These are phyloP conservation scores for Stomatorhinus walkeri DNA, from an alignment of 2,797 vertebrate genomes.

Conservation along the genomic window DNA sequence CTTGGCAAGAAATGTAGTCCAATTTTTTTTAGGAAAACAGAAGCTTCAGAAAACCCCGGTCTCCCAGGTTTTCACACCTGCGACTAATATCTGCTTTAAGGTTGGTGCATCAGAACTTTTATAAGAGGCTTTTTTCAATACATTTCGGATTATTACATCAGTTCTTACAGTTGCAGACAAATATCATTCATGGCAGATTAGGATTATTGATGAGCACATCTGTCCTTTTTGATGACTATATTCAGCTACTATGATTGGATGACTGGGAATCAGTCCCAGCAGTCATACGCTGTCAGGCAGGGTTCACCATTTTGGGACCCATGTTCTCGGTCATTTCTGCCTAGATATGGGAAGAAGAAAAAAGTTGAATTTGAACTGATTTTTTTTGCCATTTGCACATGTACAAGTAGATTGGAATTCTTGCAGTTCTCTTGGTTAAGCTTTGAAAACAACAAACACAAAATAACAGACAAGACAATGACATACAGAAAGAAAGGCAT, in stretches of 20 bases:
- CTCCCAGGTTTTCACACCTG: not conserved
- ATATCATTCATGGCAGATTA: not conserved
- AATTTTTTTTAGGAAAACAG: not conserved
- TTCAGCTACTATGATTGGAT: not conserved
- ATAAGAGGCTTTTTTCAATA: not conserved
- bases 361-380: not conserved
- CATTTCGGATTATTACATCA: conserved; percentile 8
- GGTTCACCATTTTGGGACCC: not conserved
- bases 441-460: not conserved
- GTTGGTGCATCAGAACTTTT: not conserved
- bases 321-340: not conserved
- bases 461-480: not conserved
- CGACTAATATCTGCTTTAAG: not conserved
- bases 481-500: not conserved
- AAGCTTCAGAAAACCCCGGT: not conserved
- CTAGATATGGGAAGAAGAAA: not conserved
- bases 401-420: not conserved
- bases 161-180: not conserved
- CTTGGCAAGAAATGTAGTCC: not conserved
- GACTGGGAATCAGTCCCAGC: not conserved
- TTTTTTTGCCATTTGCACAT: not conserved
- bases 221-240: not conserved
- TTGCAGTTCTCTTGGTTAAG: not conserved
- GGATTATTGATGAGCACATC: not conserved
- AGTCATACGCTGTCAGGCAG: not conserved